Percentiles rank a stretch among this genome's conserved stretches.
These are phyloP conservation scores for Calycopis cecrops DNA, from an alignment of 1,140 invertebrate genomes.

Conservation along the genomic window DNA sequence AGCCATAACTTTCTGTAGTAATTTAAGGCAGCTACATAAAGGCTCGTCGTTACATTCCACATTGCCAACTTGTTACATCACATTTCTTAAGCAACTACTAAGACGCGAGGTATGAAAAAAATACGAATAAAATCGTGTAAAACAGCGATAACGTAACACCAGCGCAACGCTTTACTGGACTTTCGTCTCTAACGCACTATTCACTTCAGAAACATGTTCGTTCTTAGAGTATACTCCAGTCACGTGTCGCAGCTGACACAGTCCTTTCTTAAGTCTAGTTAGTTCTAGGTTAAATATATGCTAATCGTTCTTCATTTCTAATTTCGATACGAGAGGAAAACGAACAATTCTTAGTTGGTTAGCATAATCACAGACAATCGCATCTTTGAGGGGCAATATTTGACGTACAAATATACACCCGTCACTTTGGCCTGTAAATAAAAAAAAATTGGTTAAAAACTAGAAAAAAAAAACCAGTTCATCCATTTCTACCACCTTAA, in stretches of 20 bases:
- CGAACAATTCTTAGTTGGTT: slow-evolving; percentile 91
- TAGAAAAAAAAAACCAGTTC: no score
- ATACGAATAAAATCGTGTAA: no score
- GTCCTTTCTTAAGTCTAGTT: not conserved
- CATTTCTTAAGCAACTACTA: not conserved
- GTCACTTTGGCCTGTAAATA: slow-evolving; percentile 78
- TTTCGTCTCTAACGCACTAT: no score
- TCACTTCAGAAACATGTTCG: no score
- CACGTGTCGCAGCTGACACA: not conserved
- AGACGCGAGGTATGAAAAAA: no score
- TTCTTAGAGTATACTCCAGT: no score
- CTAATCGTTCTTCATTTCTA: slow-evolving; percentile 57
- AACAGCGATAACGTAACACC: no score
- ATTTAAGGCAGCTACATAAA: no score
- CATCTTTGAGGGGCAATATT: slow-evolving; percentile 85
- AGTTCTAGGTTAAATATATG: slow-evolving; percentile 10
- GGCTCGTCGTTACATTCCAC: not conserved
- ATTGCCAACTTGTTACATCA: not conserved
- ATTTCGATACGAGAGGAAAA: slow-evolving; percentile 86
- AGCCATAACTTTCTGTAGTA: no score
- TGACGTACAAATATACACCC: slow-evolving; percentile 88
- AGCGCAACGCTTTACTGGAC: no score
- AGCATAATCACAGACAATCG: slow-evolving; percentile 95
- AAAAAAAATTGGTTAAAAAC: slow-evolving; percentile 16
- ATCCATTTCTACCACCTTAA: no score